Evolutionary conservation across 2,888 invertebrate genomes (phyloP), one percentile per base, ranked within the genome.

Genomic region (Yponomeuta plumbellus): DNA sequence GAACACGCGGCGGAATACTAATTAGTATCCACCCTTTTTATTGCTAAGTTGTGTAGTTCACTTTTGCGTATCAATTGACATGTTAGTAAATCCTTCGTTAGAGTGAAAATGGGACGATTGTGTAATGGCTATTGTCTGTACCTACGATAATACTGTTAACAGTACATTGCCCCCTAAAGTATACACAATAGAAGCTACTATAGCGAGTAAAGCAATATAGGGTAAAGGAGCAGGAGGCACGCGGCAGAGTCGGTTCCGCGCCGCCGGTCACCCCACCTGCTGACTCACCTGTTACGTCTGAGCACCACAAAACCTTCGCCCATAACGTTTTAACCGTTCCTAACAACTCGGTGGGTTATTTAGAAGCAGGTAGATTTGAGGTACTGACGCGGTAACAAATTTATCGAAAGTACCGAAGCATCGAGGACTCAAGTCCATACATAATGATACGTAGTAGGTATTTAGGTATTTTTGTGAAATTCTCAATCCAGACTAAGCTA

Each of bases 211-310:
- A 39, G 20, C 10, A 62, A 44, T 39, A 63, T 63, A 40, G 40
- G 44, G 22, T 23, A 44, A 63, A 63, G 63, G 63, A 44, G 64
- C 67, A 68, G 68, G 71, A 73, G 75, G 77, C 75, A 39, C 40
- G 65, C 64, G 74, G 71, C 74, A 71, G 70, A 67, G 72, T 78
- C 73, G 79, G 88, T 89, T 86, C 83, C 88, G 86, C 87, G 71
- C 76, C 80, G 76, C 67, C 76, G 77, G 70, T 67, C 88, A 90
- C 90, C 90, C 90, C 84, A 89, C 88, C 87, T 87, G 86, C 80
- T 85, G 86, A 89, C 80, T 91, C 90, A 91, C 89, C 88, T 89
- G 88, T 80, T 79, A 71, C 74, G 72, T 73, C 74, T 72, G 71
- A 75, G 75, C 74, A 76, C 76, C 74, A 72, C 74, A 75, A 74